Conservation (phyloP, 2,113 vertebrate species). For the Platycercus adscitus region DNA sequence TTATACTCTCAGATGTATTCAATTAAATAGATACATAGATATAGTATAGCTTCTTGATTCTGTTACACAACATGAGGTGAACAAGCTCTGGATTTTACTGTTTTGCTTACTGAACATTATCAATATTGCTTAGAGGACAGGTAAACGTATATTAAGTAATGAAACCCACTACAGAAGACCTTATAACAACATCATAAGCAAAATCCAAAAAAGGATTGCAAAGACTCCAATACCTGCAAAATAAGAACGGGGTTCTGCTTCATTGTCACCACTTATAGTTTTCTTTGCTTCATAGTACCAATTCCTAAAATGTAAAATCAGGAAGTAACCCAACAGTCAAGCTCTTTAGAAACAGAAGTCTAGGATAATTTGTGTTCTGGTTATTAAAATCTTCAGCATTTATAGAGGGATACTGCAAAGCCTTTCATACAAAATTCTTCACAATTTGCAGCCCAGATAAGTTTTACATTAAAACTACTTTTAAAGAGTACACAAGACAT, state of each 20-base stretch:
- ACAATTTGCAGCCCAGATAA: neutral
- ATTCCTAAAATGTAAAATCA: constrained; percentile 49
- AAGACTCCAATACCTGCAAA: constrained; percentile 35
- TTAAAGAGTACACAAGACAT: neutral
- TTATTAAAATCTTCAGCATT: neutral
- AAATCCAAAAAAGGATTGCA: neutral
- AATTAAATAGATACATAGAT: neutral
- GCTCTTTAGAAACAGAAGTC: neutral
- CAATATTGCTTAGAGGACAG: neutral
- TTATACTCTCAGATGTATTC: neutral
- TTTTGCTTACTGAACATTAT: neutral
- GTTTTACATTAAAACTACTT: neutral
- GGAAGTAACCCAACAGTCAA: neutral
- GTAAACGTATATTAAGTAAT: neutral
- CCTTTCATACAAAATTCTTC: neutral
- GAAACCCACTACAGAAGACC: neutral
- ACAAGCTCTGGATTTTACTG: neutral
- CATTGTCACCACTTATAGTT: neutral
- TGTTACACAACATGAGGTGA: neutral
- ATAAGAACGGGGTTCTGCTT: constrained; percentile 28
- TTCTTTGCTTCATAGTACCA: constrained; percentile 3
- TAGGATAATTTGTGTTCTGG: neutral
- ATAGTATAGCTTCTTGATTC: neutral
- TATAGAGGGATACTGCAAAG: neutral
- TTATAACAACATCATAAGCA: neutral